phyloP scores from a whole-genome alignment of 2,797 vertebrate species.

The Garrulus glandarius region DNA sequence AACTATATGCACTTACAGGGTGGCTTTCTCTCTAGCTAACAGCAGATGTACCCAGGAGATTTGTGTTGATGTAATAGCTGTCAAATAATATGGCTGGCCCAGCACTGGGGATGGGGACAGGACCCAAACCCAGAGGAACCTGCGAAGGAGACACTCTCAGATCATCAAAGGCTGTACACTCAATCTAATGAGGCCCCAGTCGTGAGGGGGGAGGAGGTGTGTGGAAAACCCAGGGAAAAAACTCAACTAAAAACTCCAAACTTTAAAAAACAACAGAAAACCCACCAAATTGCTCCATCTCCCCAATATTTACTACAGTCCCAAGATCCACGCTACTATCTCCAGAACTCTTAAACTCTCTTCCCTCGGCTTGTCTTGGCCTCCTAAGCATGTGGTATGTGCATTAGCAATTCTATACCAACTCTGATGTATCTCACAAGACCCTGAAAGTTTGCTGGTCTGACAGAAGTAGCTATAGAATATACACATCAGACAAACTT shows the following conservation, averaged over 20 bases:
- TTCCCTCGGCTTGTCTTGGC: not conserved
- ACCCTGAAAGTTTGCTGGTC: not conserved
- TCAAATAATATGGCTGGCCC: not conserved
- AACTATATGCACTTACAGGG: not conserved
- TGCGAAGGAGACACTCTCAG: not conserved
- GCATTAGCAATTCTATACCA: not conserved
- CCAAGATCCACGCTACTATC: not conserved
- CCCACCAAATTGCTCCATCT: rapidly evolving
- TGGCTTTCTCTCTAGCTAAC: not conserved
- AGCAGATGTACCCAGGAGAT: not conserved
- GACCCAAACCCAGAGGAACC: not conserved
- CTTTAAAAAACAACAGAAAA: not conserved
- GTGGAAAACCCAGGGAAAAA: not conserved
- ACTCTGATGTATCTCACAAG: not conserved
- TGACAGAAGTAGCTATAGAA: not conserved
- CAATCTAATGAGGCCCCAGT: not conserved
- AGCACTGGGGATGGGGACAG: not conserved
- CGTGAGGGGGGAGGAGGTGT: rapidly evolving
- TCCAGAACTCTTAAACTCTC: not conserved
- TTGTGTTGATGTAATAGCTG: not conserved
- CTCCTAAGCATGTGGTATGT: not conserved
- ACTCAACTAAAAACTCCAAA: not conserved
- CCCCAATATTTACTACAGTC: not conserved
- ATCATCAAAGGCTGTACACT: not conserved
- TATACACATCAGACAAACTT: not conserved